Evolutionary conservation across 2,888 invertebrate genomes (phyloP), one percentile per base, ranked within the genome.

Genomic region (Cataglyphis albicans): DNA sequence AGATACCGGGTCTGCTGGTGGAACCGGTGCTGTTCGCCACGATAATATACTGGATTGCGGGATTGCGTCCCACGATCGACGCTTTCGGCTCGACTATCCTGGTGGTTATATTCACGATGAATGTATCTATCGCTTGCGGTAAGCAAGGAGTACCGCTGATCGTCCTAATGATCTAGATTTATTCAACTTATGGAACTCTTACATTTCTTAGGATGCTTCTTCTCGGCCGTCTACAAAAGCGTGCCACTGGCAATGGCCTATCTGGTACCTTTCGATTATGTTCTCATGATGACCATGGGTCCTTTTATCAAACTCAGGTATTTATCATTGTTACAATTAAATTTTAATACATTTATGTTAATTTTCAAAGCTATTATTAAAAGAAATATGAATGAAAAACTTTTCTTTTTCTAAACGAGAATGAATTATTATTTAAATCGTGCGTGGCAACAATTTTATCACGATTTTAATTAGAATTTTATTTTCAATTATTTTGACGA

Each of bases 101-200:
- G 84, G 95, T 97, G 29, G 95, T 97, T n/a, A 96, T 97, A 85
- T 94, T 98, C 88, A 98, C 98, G 65, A 97, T 98, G 95, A 98
- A 98, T 93, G 97, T 98, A 7, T 97, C 98, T n/a, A 97, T 97
- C 57, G 97, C 98, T 44, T 98, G 98, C 93, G 98, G 98, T 97
- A 95, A 95, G 91, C 75, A 41, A 41, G 10, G 41, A 63, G 78
- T 59, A 25, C 18, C 4, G 2, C 35, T 0, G 10, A 12, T n/a
- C 4, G 0, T 32, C 12, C 1, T 12, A 7, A 25, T 9, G 10
- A 21, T 41, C 1, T 38, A 48, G 7, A 15, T 10, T 32, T n/a
- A 35, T 61, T 52, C 44, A 25, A 25, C 25, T 25, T 25, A 64
- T n/a, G 4, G 4, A 48, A 25, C 3, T 41, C n/a, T 68, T 25